A percentile compares a stretch with the other conserved stretches of the same genome.
These are phyloP conservation scores for Drosophila navojoa DNA, from an alignment of 1,140 invertebrate genomes.

Conservation along the genomic window DNA sequence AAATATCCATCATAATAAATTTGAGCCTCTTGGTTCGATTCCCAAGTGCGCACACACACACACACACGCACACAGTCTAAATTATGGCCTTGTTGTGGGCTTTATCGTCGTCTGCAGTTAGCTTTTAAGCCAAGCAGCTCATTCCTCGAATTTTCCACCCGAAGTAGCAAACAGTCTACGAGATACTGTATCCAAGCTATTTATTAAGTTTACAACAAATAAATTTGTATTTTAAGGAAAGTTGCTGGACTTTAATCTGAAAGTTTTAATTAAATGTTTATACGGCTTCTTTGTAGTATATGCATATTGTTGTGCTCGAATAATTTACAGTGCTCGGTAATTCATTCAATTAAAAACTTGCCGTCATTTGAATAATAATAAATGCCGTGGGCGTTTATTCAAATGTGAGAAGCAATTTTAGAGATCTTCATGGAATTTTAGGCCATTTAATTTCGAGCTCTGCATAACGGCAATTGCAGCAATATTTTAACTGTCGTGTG, in stretches of 20 bases:
- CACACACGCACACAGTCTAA: constrained; percentile 13
- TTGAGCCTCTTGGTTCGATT: not conserved
- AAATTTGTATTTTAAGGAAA: constrained; percentile 5
- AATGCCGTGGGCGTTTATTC: not conserved
- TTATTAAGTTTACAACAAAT: constrained; percentile 3
- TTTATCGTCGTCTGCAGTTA: constrained; percentile 19
- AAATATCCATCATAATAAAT: constrained; percentile 53
- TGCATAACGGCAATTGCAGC: too few species aligned
- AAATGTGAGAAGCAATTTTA: not conserved
- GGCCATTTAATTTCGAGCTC: not conserved
- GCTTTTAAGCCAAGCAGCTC: constrained; percentile 15
- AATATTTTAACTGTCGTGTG: not conserved
- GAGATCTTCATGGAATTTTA: not conserved
- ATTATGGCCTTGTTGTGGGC: constrained; percentile 21
- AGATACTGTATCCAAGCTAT: constrained; percentile 9
- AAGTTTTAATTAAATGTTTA: constrained; percentile 51
- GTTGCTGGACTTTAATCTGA: constrained; percentile 34
- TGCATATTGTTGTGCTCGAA: constrained; percentile 27
- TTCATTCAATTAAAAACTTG: constrained; percentile 18
- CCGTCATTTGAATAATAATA: not conserved
- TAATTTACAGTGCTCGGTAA: constrained; percentile 8
- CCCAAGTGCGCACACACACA: constrained; percentile 6
- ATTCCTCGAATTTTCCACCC: constrained; percentile 19
- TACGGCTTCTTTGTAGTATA: constrained; percentile 10
- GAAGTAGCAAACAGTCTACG: constrained; percentile 6